phyloP scores from a whole-genome alignment of 2,888 invertebrate species.

The Drosophila buzzatii region DNA sequence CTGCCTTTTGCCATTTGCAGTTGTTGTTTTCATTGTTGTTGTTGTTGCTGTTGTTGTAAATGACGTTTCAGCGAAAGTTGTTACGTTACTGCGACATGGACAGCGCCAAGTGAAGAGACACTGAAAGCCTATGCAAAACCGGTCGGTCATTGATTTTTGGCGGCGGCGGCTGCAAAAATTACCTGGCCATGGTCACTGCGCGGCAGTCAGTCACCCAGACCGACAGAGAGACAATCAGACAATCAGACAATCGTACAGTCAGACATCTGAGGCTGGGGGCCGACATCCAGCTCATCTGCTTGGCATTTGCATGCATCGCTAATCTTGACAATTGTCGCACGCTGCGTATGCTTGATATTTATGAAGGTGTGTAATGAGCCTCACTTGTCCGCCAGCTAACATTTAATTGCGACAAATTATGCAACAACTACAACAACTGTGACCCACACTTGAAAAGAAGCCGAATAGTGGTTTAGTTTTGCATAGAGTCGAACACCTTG shows the following conservation, averaged over 20 bases:
- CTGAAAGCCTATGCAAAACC: constrained; percentile 78
- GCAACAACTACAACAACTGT: constrained; percentile 8
- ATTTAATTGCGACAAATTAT: constrained; percentile 32
- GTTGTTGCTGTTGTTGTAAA: constrained; percentile 56
- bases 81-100: constrained; percentile 74
- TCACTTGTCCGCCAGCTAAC: constrained; percentile 32
- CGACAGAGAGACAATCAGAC: constrained; percentile 23
- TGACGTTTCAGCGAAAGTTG: constrained; percentile 81
- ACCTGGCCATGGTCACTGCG: constrained; percentile 70
- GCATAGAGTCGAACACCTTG: background rate
- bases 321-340: constrained; percentile 60
- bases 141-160: constrained; percentile 80
- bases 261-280: background rate
- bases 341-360: constrained; percentile 67
- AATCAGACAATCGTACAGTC: constrained; percentile 2
- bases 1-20: constrained; percentile 76
- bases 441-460: constrained; percentile 10
- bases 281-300: constrained; percentile 8
- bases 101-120: constrained; percentile 35
- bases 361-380: constrained; percentile 43
- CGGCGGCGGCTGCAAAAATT: constrained; percentile 65
- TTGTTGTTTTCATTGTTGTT: constrained; percentile 21
- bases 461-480: background rate
- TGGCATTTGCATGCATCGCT: constrained; percentile 46
- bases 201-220: constrained; percentile 52